Evolutionary conservation across 2,797 vertebrate species (phyloP).

Genomic region (Limnodromus scolopaceus): DNA sequence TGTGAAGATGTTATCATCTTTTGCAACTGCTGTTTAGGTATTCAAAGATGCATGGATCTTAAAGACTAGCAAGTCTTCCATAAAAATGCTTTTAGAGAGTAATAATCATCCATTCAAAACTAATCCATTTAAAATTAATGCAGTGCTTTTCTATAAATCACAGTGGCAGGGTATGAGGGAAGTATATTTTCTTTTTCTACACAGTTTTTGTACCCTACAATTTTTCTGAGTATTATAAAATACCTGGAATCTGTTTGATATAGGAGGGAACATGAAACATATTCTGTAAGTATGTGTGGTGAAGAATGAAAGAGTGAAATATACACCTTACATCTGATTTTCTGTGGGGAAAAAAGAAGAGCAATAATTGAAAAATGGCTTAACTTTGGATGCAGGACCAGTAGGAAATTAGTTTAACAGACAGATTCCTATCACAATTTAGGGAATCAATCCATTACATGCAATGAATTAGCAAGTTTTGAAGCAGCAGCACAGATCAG

Average conservation of each 20-base stretch:
- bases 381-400: neutral
- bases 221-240: neutral
- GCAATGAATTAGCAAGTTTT: neutral
- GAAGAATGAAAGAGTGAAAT: neutral
- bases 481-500: neutral
- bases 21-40: neutral
- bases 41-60: neutral
- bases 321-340: neutral
- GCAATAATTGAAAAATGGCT: neutral
- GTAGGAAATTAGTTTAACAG: conserved; percentile 18
- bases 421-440: conserved; percentile 3
- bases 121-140: neutral
- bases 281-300: neutral
- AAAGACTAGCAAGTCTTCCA: neutral
- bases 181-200: neutral
- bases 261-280: neutral
- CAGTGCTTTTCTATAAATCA: neutral
- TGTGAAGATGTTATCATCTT: neutral
- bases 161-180: neutral
- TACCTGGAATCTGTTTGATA: neutral
- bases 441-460: neutral
- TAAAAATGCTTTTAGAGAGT: conserved; percentile 1
- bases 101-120: neutral
- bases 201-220: neutral
- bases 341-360: neutral